phyloP scores from a whole-genome alignment of 2,888 invertebrate species.

The Mesodorylaimus sp. region DNA sequence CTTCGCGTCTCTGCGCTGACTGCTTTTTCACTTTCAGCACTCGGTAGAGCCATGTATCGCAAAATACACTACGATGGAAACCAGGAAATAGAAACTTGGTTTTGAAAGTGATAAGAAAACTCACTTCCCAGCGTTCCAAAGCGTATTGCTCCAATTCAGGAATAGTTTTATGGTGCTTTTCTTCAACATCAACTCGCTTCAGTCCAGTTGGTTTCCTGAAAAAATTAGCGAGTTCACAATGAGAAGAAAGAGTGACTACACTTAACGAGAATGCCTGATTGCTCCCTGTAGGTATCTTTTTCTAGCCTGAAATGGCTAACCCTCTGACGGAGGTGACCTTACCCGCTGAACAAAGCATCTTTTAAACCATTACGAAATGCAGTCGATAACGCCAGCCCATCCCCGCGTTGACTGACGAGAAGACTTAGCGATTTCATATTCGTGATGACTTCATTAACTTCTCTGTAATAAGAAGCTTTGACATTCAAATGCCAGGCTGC shows the following conservation, averaged over 20 bases:
- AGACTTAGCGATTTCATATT: not conserved
- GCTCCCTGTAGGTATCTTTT: too few relatives aligned
- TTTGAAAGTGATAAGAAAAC: not conserved
- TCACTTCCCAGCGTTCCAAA: conserved; percentile 36
- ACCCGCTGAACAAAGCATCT: not conserved
- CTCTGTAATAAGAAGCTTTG: not conserved
- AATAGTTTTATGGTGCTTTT: conserved; percentile 32
- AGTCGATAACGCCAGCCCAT: not conserved
- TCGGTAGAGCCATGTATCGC: conserved; percentile 24
- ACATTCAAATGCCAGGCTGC: not conserved
- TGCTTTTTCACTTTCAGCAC: conserved; percentile 15
- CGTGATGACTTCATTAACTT: not conserved
- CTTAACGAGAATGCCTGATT: too few relatives aligned
- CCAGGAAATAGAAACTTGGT: not conserved
- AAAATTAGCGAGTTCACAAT: too few relatives aligned
- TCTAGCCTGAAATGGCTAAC: too few relatives aligned
- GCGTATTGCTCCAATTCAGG: conserved; percentile 31
- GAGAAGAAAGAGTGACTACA: too few relatives aligned
- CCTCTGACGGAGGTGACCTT: too few relatives aligned
- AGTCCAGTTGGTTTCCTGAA: not conserved
- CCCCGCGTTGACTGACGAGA: not conserved
- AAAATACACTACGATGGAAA: conserved; percentile 14
- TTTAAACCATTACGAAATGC: not conserved
- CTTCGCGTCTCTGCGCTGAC: conserved; percentile 58
- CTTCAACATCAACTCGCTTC: conserved; percentile 15